Base-by-base conservation (phyloP, 1,140 invertebrate species). In the Cotesia typhae region DNA sequence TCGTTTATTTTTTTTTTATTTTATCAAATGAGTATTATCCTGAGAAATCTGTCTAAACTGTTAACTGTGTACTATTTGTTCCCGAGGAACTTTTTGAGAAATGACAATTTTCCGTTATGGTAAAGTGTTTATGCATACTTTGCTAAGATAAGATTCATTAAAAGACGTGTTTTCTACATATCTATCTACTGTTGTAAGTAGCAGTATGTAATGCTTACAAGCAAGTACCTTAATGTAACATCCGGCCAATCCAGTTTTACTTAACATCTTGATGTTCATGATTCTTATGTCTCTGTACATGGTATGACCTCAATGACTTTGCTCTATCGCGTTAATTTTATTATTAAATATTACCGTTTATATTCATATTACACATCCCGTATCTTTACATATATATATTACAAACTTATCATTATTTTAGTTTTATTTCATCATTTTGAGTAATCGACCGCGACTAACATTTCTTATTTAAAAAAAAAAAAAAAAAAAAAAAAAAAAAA, bases 231-330 rank as follows among this genome's bases (percentile, higher is more conserved):
- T 65, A 51, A 14, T 7, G 37, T 67, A 67, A 67, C 28, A 67
- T 55, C 52, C 52, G 66, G 66, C 52, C 41, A 67, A 67, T 55
- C 66, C 66, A 67, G 66, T 67, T 67, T 67, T 67, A 14, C 41
- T 41, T 7, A 12, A 65, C 63, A 65, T 53, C 66, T 53, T 51
- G 66, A 67, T n/a, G 66, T 7, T 47, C 41, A 47, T 52, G 47
- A 52, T 67, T 67, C 20, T 52, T 63, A 10, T 63, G 36, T 38
- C 28, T 67, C 51, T 51, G n/a, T 53, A 55, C 28, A 66, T 55
- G 41, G 41, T 35, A n/a, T 53, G 28, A 67, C 66, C 66, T 67
- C 51, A 67, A 67, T 67, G 51, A 67, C 66, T 67, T 67, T 53
- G 51, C 12, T 59, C 57, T 20, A 59, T 59, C 41, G 36, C 14